Evolutionary conservation across 2,888 invertebrate species (phyloP), one percentile per base, ranked within the genome.

Genomic region (Chelonus formosanus): DNA sequence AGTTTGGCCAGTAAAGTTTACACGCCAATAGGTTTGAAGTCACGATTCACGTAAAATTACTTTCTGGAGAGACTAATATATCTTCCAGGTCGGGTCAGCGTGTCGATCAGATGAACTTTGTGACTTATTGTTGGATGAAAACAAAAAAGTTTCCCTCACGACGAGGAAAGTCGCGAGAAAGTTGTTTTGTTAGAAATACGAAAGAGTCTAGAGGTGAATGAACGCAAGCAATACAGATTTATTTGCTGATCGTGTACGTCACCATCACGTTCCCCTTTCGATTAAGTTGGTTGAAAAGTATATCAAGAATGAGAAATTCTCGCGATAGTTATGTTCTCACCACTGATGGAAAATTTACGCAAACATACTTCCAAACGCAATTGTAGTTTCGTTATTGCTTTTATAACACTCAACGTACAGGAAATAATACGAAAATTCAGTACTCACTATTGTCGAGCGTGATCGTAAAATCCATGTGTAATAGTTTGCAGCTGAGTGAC

Each of bases 101-200:
- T 52, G 31, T 52, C 32, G 32, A 52, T 31, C 32, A 52, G 52
- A 52, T 32, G 32, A 52, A 52, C 34, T 52, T 52, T 34, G 32
- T 52, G 8, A 34, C 34, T 32, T 32, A 31, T 32, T 52, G 48
- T 48, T 32, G 32, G 32, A 48, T 32, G 35, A 47, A 35, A 20
- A 47, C 8, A 58, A 35, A 45, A 57, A 48, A 20, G 20, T 20
- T 20, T 3, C 3, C 32, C 31, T 52, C 32, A 6, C 52, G 5
- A 47, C 10, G 43, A 34, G 31, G 45, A 59, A 48, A 35, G 48
- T 59, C n/a, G 4, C 36, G 47, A 47, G 63, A 64, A 64, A 64
- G 63, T 58, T 56, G 31, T 59, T 36, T 57, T 40, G 40, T 40
- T 60, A n/a, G 6, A 43, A 20, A 43, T 7, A 50, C 20, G 44